These are phyloP conservation scores for Fistularia commersonii DNA, from an alignment of 2,797 vertebrate species.

Conservation along the genomic window DNA sequence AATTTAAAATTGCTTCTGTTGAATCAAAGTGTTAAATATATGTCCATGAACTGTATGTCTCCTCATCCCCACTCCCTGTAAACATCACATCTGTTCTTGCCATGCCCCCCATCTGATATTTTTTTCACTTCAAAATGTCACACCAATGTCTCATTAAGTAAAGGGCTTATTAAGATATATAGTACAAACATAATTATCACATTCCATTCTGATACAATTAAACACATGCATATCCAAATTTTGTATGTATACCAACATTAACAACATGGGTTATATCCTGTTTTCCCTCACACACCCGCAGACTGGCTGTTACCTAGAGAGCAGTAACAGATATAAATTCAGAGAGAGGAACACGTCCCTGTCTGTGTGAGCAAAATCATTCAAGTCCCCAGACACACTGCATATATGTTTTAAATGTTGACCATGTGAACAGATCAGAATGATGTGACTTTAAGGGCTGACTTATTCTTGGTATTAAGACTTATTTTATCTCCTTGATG, in stretches of 20 bases:
- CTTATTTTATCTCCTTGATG: constrained; percentile 28
- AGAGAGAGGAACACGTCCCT: constrained; percentile 34
- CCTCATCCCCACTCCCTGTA: too few relatives aligned
- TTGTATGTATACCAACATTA: constrained; percentile 12
- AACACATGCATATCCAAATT: constrained; percentile 20
- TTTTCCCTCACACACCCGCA: constrained; percentile 16
- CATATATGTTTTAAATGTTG: constrained; percentile 39
- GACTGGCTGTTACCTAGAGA: constrained; percentile 30
- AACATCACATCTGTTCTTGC: constrained; percentile 20
- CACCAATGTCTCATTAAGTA: constrained; percentile 61
- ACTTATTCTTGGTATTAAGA: constrained; percentile 51
- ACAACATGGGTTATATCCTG: constrained; percentile 20
- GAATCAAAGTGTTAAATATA: constrained; percentile 16
- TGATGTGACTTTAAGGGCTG: constrained; percentile 67
- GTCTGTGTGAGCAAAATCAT: constrained; percentile 30
- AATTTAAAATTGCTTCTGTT: constrained; percentile 15
- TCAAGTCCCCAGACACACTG: constrained; percentile 32
- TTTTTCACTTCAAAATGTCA: constrained; percentile 30
- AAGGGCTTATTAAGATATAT: constrained; percentile 68
- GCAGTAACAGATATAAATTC: constrained; percentile 36
- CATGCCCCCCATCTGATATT: constrained; percentile 36
- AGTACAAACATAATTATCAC: constrained; percentile 44
- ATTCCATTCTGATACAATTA: constrained; percentile 16
- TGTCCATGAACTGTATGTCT: too few relatives aligned
- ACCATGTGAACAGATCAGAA: constrained; percentile 54